phyloP scores from a whole-genome alignment of 2,888 invertebrate genomes.

The Polyommatus icarus region DNA sequence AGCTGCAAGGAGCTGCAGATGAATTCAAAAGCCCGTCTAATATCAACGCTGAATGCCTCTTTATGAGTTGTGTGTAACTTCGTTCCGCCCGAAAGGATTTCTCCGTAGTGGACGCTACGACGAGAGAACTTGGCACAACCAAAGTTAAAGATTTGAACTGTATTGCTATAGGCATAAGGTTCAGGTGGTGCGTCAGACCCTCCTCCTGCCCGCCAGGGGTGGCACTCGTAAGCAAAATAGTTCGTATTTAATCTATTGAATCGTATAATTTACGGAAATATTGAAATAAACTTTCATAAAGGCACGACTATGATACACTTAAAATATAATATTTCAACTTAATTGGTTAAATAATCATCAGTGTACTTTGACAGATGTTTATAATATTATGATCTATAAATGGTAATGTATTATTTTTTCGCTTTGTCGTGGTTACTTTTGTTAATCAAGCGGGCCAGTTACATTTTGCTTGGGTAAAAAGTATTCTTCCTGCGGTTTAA shows the following conservation, averaged over 20 bases:
- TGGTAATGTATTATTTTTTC: too few relatives aligned
- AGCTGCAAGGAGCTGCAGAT: not conserved
- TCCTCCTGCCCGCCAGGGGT: not conserved
- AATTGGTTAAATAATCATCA: too few relatives aligned
- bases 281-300: too few relatives aligned
- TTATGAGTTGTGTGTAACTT: not conserved
- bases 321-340: too few relatives aligned
- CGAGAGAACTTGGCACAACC: not conserved
- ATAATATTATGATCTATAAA: too few relatives aligned
- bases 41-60: not conserved
- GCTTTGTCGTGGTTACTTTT: too few relatives aligned
- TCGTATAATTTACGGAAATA: too few relatives aligned
- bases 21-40: not conserved
- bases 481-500: too few relatives aligned
- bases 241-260: not conserved
- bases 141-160: not conserved
- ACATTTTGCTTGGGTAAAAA: too few relatives aligned
- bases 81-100: not conserved
- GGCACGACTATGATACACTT: too few relatives aligned
- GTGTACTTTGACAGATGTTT: too few relatives aligned
- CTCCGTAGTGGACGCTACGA: not conserved
- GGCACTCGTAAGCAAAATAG: not conserved
- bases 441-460: too few relatives aligned
- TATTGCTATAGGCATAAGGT: not conserved
- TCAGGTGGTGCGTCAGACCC: not conserved